Base-by-base conservation (phyloP, 2,797 vertebrate species). In the Picus viridis region DNA sequence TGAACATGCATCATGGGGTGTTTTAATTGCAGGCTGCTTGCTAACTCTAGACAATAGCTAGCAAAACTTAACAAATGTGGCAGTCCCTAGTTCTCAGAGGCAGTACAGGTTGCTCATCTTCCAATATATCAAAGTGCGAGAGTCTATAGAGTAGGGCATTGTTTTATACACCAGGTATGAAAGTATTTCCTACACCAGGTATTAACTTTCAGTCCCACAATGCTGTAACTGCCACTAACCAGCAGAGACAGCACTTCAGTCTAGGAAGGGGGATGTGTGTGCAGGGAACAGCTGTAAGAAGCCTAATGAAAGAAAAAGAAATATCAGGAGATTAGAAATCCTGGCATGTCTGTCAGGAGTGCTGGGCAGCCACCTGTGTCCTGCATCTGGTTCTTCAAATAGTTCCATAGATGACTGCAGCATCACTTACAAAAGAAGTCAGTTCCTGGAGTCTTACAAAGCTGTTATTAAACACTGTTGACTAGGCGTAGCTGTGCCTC, bases 1-100 rank as follows among this genome's bases (percentile, higher is more conserved):
- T 57, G 83, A 94, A 92, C 63, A 53, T 59, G 49, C 86, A 90
- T 77, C 53, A 58, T 51, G 64, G 7, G 3, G 3, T 39, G 61
- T 59, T 90, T 88, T 77, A 94, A 94, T 92, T 94, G 85, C 3
- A 94, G 70, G 27, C 84, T 92, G 57, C 64, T 63, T 29, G 6
- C 34, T 86, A 34, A 51, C 49, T 89, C 49, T 67, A 76, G 63
- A 88, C 57, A 30, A 71, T 87, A 78, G 64, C 36, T 61, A 58
- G 74, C 68, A 76, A 91, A 89, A 75, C 61, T 32, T 61, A 51
- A 71, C 68, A 76, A 91, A 92, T 0, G 3, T 63, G 68, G 27
- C 73, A 88, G 59, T 57, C 63, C 61, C 61, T 68, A 62, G 58
- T 88, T 88, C 68, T 86, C 51, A 78, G 71, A 61, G 74, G 34